Evolutionary conservation across 35 echinoderm and acorn worm genomes (phyloP), one percentile per base, ranked within the genome.

Genomic region (Anneissia japonica): DNA sequence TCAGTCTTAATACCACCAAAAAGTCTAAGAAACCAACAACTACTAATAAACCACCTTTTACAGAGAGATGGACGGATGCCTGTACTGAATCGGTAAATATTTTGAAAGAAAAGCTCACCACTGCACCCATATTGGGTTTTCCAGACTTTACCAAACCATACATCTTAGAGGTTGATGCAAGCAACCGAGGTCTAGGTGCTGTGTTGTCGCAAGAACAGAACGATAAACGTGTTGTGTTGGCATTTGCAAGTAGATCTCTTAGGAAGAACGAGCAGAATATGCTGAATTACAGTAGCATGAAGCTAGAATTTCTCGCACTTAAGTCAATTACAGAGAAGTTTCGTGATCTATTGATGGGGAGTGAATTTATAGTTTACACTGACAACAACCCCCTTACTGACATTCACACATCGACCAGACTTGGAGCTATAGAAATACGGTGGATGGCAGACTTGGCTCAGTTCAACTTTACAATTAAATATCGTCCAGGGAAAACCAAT

Each of bases 401-500:
- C 39, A 6, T 90, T 40, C 40, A 43, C 4, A 43, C 40, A 6
- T 43, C 40, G 4, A 14, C 40, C 14, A 95, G 85, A 38, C 73
- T 91, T 12, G 93, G 93, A 16, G 93, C 89, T 29, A 88, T 82
- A 30, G 89, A 91, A 82, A 95, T 74, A 1, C 77, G 89, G 72
- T 91, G 93, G 93, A 37, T 64, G 32, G 89, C 93, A 0, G 93
- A 95, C 23, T 51, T 95, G 32, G 90, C 93, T 11, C 45, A 73
- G 43, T 91, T 95, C 55, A 84, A 80, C 16, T 95, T 95, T 26
- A 84, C 29, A 14, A 83, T 95, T 7, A 88, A 95, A 33, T 95
- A 88, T 34, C 35, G 86, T 10, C 36, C 83, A 75, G 88, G 92
- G 14, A 86, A 79, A 23, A 84, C 31, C 17, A 88, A 94, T 46